phyloP scores from a whole-genome alignment of 2,113 vertebrate species.

The Neogobius melanostomus region DNA sequence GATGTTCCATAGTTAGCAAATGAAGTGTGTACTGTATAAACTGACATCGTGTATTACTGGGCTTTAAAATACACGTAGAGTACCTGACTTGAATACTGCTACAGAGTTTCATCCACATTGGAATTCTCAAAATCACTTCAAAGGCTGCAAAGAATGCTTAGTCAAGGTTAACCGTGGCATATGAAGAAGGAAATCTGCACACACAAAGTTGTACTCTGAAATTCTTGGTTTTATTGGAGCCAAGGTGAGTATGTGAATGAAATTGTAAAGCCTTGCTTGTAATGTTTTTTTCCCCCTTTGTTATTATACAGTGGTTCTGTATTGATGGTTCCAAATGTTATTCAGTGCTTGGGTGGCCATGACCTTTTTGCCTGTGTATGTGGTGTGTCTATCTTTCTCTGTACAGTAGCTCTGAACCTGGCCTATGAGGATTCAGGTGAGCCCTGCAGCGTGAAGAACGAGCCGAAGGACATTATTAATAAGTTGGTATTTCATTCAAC shows the following conservation, averaged over 20 bases:
- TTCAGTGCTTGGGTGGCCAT: constrained; percentile 3
- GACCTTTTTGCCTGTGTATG: not conserved
- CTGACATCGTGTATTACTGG: not conserved
- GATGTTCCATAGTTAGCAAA: not conserved
- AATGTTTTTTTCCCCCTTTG: not conserved
- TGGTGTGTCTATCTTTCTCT: not conserved
- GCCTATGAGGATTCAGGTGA: not conserved
- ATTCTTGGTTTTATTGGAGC: not conserved
- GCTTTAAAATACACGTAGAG: not conserved
- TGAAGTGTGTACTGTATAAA: not conserved
- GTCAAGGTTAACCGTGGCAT: not conserved
- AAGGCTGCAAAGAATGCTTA: not conserved
- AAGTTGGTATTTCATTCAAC: not conserved
- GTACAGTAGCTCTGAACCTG: not conserved
- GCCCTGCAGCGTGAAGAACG: not conserved
- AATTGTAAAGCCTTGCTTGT: not conserved
- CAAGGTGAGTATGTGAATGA: not conserved
- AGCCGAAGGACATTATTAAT: not conserved
- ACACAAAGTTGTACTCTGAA: not conserved
- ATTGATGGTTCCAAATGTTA: constrained; percentile 2
- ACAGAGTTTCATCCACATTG: not conserved
- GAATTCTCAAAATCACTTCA: not conserved
- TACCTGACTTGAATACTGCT: not conserved
- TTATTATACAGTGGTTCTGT: not conserved
- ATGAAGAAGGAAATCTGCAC: not conserved